These are phyloP conservation scores for Vultur gryphus DNA, from an alignment of 2,797 vertebrate genomes.

Conservation along the genomic window DNA sequence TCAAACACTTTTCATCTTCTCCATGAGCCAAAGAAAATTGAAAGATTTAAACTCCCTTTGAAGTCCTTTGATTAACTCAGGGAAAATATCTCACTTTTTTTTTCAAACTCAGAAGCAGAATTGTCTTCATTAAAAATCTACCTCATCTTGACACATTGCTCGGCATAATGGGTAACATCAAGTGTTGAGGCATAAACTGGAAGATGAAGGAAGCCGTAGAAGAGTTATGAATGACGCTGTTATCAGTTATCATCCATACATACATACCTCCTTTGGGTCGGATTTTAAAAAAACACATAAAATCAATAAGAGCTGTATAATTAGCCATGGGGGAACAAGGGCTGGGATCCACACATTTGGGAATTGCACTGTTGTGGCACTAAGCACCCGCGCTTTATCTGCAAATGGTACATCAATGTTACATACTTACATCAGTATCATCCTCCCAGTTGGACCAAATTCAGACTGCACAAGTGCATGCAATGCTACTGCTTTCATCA, in stretches of 20 bases:
- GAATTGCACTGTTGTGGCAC: background rate
- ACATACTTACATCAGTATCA: background rate
- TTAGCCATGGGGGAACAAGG: background rate
- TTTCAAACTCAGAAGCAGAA: background rate
- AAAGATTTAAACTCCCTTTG: conserved; percentile 44
- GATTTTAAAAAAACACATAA: background rate
- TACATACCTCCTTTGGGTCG: background rate
- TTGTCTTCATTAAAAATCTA: conserved; percentile 20
- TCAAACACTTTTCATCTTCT: conserved; percentile 44
- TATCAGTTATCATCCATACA: background rate
- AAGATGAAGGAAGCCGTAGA: background rate
- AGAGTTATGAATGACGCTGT: background rate
- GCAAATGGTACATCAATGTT: background rate
- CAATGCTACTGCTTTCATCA: background rate
- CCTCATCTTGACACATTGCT: conserved; percentile 11
- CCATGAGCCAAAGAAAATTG: conserved; percentile 35
- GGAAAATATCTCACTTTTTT: background rate
- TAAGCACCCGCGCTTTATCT: background rate
- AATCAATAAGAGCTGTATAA: background rate
- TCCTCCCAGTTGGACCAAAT: background rate
- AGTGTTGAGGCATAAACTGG: background rate
- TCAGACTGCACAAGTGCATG: background rate
- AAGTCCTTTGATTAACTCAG: conserved; percentile 41
- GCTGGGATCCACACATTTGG: background rate
- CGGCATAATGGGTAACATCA: background rate